Evolutionary conservation across 2,888 invertebrate species (phyloP).

Genomic region (Drosophila algonquin): DNA sequence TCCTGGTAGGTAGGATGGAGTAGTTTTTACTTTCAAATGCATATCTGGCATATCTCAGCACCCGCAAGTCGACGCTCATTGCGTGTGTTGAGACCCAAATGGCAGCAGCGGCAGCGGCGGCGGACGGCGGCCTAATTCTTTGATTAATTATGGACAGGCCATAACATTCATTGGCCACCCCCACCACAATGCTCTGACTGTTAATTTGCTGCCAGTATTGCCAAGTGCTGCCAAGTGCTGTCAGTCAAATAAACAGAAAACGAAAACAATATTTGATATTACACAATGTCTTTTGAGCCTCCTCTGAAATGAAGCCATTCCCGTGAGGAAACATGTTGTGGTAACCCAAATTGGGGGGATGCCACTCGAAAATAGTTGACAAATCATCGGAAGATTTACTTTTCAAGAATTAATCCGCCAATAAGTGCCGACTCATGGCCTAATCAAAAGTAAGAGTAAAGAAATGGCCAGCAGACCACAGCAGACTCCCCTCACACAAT

Average conservation of each 20-base stretch:
- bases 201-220: slow-evolving; percentile 46
- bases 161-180: slow-evolving; percentile 52
- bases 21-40: slow-evolving; percentile 74
- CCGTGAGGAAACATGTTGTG: slow-evolving; percentile 6
- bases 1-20: slow-evolving; percentile 62
- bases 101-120: slow-evolving; percentile 52
- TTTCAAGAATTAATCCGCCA: slow-evolving; percentile 75
- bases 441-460: slow-evolving; percentile 80
- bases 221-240: not conserved
- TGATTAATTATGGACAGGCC: slow-evolving; percentile 78
- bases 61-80: slow-evolving; percentile 42
- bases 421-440: slow-evolving; percentile 64
- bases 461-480: slow-evolving; percentile 51
- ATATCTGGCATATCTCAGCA: slow-evolving; percentile 49
- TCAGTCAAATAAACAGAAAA: slow-evolving; percentile 50
- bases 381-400: slow-evolving; percentile 76
- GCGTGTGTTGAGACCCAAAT: slow-evolving; percentile 74
- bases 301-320: slow-evolving; percentile 67
- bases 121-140: slow-evolving; percentile 67
- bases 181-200: slow-evolving; percentile 31
- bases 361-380: slow-evolving; percentile 62
- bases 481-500: slow-evolving; percentile 49
- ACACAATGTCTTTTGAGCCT: slow-evolving; percentile 43
- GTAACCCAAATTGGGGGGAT: slow-evolving; percentile 59
- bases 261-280: slow-evolving; percentile 31